Conservation (phyloP, 1,140 invertebrate species). For the Drosophila takahashii region DNA sequence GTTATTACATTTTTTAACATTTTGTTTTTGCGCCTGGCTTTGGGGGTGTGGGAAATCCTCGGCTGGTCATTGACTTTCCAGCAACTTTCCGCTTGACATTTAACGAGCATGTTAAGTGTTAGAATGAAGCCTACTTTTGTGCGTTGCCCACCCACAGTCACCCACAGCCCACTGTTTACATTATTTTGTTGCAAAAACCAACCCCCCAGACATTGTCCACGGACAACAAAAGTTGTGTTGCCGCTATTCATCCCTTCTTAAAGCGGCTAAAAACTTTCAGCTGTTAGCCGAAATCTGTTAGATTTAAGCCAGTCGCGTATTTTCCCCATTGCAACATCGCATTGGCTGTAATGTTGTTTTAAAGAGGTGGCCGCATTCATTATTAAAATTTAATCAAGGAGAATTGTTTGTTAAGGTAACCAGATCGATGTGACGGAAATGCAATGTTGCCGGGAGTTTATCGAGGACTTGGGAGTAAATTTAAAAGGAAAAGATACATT, state of each 20-base stretch:
- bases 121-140: conserved; percentile 78
- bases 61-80: conserved; percentile 75
- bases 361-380: conserved; percentile 42
- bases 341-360: conserved; percentile 50
- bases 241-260: conserved; percentile 40
- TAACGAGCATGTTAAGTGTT: conserved; percentile 81
- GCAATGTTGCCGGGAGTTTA: neutral
- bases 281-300: conserved; percentile 15
- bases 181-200: conserved; percentile 31
- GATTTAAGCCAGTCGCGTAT: conserved; percentile 19
- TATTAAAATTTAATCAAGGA: conserved; percentile 49
- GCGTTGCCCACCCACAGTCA: conserved; percentile 15
- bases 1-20: conserved; percentile 66
- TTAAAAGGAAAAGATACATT: neutral
- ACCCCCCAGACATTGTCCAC: conserved; percentile 66
- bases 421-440: conserved; percentile 14
- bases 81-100: conserved; percentile 76
- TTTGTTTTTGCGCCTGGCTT: conserved; percentile 8
- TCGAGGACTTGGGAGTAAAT: neutral
- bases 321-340: conserved; percentile 12
- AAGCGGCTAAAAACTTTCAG: conserved; percentile 18
- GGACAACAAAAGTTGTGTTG: conserved; percentile 66
- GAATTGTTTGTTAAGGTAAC: conserved; percentile 35
- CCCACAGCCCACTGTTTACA: conserved; percentile 25
- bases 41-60: conserved; percentile 28